These are phyloP conservation scores for Suillia variegata DNA, from an alignment of 2,888 invertebrate genomes.

Conservation along the genomic window DNA sequence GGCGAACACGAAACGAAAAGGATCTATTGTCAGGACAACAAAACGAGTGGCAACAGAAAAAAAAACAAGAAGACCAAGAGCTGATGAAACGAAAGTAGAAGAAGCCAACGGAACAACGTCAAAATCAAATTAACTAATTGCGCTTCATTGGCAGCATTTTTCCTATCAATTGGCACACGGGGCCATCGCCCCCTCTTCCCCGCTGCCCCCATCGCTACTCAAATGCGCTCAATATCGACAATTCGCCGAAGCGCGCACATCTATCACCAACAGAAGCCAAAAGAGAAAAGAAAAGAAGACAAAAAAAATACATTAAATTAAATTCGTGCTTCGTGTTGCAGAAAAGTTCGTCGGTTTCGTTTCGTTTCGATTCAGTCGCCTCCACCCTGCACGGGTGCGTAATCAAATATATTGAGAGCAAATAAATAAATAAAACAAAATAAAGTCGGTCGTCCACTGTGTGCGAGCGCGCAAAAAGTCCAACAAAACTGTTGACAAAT, in stretches of 20 bases:
- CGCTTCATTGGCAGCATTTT: conserved; percentile 1
- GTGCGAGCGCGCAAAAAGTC: not conserved
- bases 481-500: not conserved
- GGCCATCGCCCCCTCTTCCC: not conserved
- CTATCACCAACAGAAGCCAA: no score
- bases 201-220: not conserved
- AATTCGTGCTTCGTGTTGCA: no score
- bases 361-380: no score
- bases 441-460: no score
- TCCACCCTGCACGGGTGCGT: not conserved
- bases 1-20: no score
- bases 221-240: no score
- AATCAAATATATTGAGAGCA: not conserved
- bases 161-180: not conserved
- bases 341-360: no score
- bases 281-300: no score
- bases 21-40: no score
- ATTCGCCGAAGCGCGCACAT: no score
- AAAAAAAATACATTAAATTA: no score
- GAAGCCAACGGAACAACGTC: not conserved
- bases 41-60: not conserved
- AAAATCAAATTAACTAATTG: conserved; percentile 1
- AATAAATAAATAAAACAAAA: not conserved
- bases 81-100: not conserved
- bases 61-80: not conserved